Conservation (phyloP, 1,140 invertebrate genomes). For the honey bee (Apis mellifera) region DNA sequence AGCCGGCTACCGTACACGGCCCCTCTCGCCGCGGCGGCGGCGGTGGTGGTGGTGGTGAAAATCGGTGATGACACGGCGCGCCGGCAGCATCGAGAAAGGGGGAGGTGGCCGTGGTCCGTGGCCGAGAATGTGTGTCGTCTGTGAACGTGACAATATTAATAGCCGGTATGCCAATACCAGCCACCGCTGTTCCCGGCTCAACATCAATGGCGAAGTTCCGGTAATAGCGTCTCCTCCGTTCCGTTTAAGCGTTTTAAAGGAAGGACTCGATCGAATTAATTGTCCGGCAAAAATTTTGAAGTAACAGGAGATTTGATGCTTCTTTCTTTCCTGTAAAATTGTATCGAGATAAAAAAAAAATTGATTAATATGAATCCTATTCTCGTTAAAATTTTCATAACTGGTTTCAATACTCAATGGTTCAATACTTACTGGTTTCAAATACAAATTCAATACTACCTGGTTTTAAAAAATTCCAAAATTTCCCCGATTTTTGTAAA, state of each 20-base stretch:
- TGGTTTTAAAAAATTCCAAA: too few species aligned
- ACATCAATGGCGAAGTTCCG: slow-evolving; percentile 43
- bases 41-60: slow-evolving; percentile 37
- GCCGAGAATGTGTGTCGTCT: slow-evolving; percentile 33
- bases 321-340: too few species aligned
- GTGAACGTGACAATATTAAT: slow-evolving; percentile 50
- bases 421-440: too few species aligned
- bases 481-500: not conserved
- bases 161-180: slow-evolving; percentile 47
- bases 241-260: too few species aligned
- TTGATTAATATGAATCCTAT: too few species aligned
- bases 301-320: too few species aligned
- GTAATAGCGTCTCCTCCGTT: slow-evolving; percentile 38
- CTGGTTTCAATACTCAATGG: too few species aligned
- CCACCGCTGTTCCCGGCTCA: slow-evolving; percentile 10
- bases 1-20: slow-evolving; percentile 78
- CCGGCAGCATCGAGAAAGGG: slow-evolving; percentile 27
- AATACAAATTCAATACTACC: too few species aligned
- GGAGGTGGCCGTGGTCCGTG: slow-evolving; percentile 2
- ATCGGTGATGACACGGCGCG: slow-evolving; percentile 27
- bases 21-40: slow-evolving; percentile 52
- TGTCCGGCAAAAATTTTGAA: too few species aligned
- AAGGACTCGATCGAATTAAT: slow-evolving; percentile 16
- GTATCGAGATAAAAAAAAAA: too few species aligned
- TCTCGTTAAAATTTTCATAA: too few species aligned